Evolutionary conservation across 2,113 vertebrate species (phyloP).

Genomic region (Catharus fuscescens): DNA sequence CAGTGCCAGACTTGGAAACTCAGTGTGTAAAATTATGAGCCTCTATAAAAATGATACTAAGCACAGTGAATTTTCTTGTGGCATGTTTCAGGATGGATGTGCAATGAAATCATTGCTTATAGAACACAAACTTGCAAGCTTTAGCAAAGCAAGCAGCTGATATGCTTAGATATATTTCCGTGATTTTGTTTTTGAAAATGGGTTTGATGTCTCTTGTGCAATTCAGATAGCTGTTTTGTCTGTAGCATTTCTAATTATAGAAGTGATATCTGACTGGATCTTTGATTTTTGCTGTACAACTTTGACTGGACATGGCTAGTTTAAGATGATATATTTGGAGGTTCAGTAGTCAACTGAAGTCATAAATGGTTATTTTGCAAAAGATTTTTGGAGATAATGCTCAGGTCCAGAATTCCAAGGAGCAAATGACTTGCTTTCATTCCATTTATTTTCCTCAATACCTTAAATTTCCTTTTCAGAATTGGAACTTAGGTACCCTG

Average conservation of each 20-base stretch:
- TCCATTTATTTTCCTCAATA: not conserved
- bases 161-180: not conserved
- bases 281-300: not conserved
- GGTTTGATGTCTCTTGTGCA: not conserved
- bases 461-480: not conserved
- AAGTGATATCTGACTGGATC: not conserved
- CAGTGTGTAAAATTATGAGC: not conserved
- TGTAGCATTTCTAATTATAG: not conserved
- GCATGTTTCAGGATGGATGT: not conserved
- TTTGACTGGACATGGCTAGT: not conserved
- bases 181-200: not conserved
- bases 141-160: not conserved
- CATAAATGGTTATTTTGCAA: not conserved
- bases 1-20: not conserved
- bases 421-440: not conserved
- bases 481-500: accelerated
- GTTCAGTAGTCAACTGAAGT: not conserved
- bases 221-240: not conserved
- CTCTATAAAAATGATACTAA: not conserved
- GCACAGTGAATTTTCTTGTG: not conserved
- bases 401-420: not conserved
- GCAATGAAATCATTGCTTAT: not conserved
- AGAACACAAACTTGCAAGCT: not conserved
- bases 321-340: not conserved
- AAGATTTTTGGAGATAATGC: not conserved